A percentile compares a stretch with the other conserved stretches of the same genome.
Conservation (phyloP, 2,888 invertebrate species). For the Rugalucina vietnamica region DNA sequence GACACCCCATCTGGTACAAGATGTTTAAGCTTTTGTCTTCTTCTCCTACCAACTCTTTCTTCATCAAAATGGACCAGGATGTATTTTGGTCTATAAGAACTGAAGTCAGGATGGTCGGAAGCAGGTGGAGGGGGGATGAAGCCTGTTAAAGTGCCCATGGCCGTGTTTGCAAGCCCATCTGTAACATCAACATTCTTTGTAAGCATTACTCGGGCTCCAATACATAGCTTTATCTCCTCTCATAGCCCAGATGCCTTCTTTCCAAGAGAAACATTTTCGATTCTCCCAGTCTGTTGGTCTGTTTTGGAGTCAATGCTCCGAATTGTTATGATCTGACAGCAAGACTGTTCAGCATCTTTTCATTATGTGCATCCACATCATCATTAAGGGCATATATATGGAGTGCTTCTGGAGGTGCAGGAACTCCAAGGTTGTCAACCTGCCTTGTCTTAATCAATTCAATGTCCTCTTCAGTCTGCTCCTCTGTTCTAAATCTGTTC, state of each 20-base stretch:
- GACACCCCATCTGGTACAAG: not conserved
- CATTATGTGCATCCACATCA: conserved; percentile 35
- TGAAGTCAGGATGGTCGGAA: not conserved
- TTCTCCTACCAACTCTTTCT: not conserved
- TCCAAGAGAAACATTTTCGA: not conserved
- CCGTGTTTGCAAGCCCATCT: not conserved
- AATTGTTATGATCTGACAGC: not conserved
- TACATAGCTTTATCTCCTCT: not conserved
- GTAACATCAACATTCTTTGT: not conserved
- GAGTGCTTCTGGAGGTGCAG: conserved; percentile 19
- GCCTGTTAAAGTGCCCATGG: not conserved
- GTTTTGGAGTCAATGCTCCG: not conserved
- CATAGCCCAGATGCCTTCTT: not conserved
- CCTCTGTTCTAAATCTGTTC: conserved; percentile 21
- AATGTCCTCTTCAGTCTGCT: conserved; percentile 42
- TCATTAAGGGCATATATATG: conserved; percentile 44
- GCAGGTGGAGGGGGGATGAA: not conserved
- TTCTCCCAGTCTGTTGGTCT: not conserved
- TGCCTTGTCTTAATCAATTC: conserved; percentile 21
- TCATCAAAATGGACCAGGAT: not conserved
- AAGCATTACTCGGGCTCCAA: not conserved
- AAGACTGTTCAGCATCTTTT: conserved; percentile 13
- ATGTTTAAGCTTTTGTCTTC: not conserved
- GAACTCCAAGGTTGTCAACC: not conserved
- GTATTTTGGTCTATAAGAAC: not conserved